Evolutionary conservation across 2,797 vertebrate genomes (phyloP).

Genomic region (Coilia nasus): DNA sequence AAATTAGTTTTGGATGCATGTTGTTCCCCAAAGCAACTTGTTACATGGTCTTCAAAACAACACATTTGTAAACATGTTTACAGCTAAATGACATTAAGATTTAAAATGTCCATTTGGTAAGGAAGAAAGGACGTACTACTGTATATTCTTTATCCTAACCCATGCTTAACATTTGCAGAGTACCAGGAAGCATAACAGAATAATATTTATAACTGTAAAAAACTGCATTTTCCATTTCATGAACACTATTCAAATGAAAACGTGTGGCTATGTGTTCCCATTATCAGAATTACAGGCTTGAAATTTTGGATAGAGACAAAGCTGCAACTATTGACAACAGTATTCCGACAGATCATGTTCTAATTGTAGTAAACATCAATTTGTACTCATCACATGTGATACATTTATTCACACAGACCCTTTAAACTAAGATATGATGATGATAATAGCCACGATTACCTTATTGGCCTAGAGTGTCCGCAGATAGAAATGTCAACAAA

Average conservation of each 20-base stretch:
- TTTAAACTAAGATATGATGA: too few species aligned
- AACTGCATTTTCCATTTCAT: not conserved
- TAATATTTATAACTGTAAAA: not conserved
- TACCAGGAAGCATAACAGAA: not conserved
- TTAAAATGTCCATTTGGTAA: not conserved
- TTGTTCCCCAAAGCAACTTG: not conserved
- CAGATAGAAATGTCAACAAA: too few species aligned
- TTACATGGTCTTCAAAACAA: not conserved
- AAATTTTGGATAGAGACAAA: not conserved
- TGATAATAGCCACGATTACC: too few species aligned
- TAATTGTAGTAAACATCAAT: not conserved
- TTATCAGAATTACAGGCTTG: too few species aligned
- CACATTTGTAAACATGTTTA: not conserved
- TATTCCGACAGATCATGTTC: not conserved
- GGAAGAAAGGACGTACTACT: not conserved
- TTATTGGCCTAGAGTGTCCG: too few species aligned
- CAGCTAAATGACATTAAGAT: too few species aligned
- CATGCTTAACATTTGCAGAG: not conserved
- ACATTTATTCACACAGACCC: not conserved
- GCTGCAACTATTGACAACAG: not conserved
- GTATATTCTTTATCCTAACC: not conserved
- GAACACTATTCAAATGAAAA: too few species aligned
- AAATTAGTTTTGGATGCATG: not conserved
- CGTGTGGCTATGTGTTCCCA: too few species aligned
- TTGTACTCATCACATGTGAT: not conserved